Conservation (phyloP, 2,113 vertebrate genomes). For the Tenrec ecaudatus region DNA sequence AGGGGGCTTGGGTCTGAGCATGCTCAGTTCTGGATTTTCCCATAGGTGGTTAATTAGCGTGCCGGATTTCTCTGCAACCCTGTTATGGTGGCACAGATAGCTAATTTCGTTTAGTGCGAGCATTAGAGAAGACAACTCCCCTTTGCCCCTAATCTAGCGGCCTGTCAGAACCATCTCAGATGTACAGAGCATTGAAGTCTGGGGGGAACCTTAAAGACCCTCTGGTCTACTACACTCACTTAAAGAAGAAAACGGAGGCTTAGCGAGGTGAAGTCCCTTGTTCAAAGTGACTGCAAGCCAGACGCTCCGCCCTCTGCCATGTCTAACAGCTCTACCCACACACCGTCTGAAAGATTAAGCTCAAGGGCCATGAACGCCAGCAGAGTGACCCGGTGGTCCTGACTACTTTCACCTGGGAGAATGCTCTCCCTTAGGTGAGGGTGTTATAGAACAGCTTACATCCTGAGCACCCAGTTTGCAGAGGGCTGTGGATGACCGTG, state of each 20-base stretch:
- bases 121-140: no score
- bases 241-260: neutral
- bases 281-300: neutral
- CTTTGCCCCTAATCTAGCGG: no score
- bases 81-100: no score
- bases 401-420: neutral
- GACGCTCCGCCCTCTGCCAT: neutral
- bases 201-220: neutral
- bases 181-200: no score
- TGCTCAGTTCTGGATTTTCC: no score
- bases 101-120: no score
- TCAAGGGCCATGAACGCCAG: neutral
- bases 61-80: no score
- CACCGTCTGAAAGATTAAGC: fast-evolving
- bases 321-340: neutral
- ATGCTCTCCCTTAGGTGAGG: neutral
- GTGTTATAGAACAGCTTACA: neutral
- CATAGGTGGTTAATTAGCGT: no score
- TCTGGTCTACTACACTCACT: neutral
- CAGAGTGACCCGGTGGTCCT: neutral
- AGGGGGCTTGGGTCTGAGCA: no score
- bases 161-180: neutral
- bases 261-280: neutral
- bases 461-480: no score
- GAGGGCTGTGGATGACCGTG: no score